Base-by-base conservation (phyloP, 64 coral and sea anemone species). In the Trachythela sp. region DNA sequence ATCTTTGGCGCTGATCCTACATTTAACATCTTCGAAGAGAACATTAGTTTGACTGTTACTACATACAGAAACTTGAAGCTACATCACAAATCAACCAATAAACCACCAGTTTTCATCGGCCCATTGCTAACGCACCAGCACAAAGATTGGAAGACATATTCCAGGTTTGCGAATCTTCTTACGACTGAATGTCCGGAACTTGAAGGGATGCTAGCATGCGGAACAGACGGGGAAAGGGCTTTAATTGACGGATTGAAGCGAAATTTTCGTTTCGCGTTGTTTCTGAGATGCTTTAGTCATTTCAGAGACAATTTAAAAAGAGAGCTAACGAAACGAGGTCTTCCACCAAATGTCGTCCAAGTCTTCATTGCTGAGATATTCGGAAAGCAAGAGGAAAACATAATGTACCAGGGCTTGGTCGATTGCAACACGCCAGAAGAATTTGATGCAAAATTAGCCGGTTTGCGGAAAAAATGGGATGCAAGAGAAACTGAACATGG, bases 41-140 rank as follows among this genome's bases (percentile, higher is more conserved):
- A 70, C 64, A 70, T 70, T 70, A 70, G 64, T 70, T 70, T 70
- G 24, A 70, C 64, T 32, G 64, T 70, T 6, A 70, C 64, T 22
- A 70, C 64, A 5, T 70, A 70, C 30, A 22, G 64, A 70, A 70
- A 70, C 30, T n/a, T 70, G 24, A 70, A 70, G 24, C 24, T 70
- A 32, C 7, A 8, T 9, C 18, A 70, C 30, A 22, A 22, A 22
- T 26, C 8, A 7, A 70, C 64, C 8, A 32, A 70, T 26, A 70
- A 70, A 70, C 64, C 8, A 32, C 64, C 64, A 26, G 64, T 70
- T 70, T 70, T 70, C 64, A 70, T 70, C 24, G 64, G 64, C 24
- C 64, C 64, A 22, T n/a, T 70, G 5, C 8, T 70, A 32, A 26
- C 24, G 30, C 64, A 70, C 30, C 64, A 70, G 24, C 64, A 32